Evolutionary conservation across 2,888 invertebrate genomes (phyloP).

Genomic region (Platypus cylindrus): DNA sequence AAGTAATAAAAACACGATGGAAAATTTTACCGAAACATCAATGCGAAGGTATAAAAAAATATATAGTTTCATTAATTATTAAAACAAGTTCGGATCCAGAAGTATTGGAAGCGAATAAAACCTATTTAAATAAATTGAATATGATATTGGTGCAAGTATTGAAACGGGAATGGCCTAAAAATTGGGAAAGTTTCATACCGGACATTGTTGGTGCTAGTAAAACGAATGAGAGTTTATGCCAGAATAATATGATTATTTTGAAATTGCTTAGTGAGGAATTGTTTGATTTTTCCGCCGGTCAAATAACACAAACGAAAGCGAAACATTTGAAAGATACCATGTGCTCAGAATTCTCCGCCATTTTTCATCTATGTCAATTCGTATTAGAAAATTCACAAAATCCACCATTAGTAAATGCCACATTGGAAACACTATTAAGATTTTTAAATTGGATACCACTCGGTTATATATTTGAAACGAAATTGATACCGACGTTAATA

Average conservation of each 20-base stretch:
- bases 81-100: slow-evolving; percentile 91
- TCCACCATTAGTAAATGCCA: slow-evolving; percentile 89
- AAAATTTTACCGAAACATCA: slow-evolving; percentile 96
- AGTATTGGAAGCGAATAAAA: slow-evolving; percentile 83
- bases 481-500: slow-evolving; percentile 84
- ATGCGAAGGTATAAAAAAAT: slow-evolving; percentile 99
- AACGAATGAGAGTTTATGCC: slow-evolving; percentile 96
- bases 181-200: slow-evolving; percentile 98
- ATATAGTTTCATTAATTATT: slow-evolving; percentile 96
- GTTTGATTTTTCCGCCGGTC: slow-evolving; percentile 96
- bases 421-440: slow-evolving; percentile 87
- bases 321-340: slow-evolving; percentile 98
- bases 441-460: slow-evolving; percentile 99
- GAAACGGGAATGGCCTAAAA: slow-evolving; percentile 99
- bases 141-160: slow-evolving; percentile 98
- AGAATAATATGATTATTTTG: slow-evolving; percentile 98
- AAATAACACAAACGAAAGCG: slow-evolving; percentile 97
- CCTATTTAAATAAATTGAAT: slow-evolving; percentile 95
- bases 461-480: slow-evolving; percentile 99
- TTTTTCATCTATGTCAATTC: slow-evolving; percentile 95
- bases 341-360: slow-evolving; percentile 98
- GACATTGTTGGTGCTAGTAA: slow-evolving; percentile 99
- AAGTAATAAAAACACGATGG: slow-evolving; percentile 96
- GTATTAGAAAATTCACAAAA: slow-evolving; percentile 97
- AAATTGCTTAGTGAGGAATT: slow-evolving; percentile 97